These are phyloP conservation scores for Lordiphosa fenestrarum DNA, from an alignment of 2,888 invertebrate genomes.

Conservation along the genomic window DNA sequence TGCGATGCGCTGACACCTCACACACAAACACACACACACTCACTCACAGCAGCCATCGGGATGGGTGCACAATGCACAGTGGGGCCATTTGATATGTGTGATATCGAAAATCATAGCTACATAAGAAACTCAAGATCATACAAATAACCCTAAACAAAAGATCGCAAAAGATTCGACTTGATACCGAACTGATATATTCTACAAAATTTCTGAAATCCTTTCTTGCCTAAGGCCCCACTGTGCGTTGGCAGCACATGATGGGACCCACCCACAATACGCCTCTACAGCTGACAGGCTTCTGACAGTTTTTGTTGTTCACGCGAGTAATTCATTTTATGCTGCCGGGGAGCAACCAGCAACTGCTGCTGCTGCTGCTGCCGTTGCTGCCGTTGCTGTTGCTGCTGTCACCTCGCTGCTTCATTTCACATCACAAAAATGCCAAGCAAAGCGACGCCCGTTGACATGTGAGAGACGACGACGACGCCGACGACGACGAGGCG, in stretches of 20 bases:
- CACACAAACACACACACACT: slow-evolving; percentile 26
- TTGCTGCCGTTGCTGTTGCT: slow-evolving; percentile 56
- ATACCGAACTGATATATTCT: no score
- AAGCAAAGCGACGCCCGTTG: slow-evolving; percentile 77
- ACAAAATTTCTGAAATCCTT: no score
- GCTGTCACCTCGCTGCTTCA: slow-evolving; percentile 77
- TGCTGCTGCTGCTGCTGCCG: slow-evolving; percentile 43
- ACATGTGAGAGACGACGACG: slow-evolving; percentile 74
- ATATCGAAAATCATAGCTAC: no score
- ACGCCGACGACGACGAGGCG: slow-evolving; percentile 14
- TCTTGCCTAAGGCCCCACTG: no score
- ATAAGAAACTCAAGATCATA: no score
- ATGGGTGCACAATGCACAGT: no score
- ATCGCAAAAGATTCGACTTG: no score
- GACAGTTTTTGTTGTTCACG: slow-evolving; percentile 79
- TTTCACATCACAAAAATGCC: slow-evolving; percentile 75
- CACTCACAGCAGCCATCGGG: slow-evolving; percentile 15
- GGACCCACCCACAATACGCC: slow-evolving; percentile 17
- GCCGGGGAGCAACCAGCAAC: slow-evolving; percentile 53
- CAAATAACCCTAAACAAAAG: no score
- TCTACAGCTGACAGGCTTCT: slow-evolving; percentile 77
- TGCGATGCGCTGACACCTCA: slow-evolving; percentile 73
- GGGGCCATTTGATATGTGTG: no score
- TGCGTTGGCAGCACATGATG: slow-evolving; percentile 31
- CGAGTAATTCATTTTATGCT: slow-evolving; percentile 79